Conservation (phyloP, 2,888 invertebrate genomes). For the Blomia tropicalis region DNA sequence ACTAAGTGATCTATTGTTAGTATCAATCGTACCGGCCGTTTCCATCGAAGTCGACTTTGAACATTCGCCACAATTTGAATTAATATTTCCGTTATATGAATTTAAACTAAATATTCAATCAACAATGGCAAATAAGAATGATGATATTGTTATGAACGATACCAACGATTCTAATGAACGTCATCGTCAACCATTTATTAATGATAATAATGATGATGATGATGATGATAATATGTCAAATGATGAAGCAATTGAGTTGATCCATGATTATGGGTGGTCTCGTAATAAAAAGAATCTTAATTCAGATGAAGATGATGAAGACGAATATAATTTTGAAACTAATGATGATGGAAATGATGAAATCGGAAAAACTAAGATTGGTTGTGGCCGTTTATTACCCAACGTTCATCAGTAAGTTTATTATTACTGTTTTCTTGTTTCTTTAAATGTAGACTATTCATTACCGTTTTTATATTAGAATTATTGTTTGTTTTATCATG, state of each 20-base stretch:
- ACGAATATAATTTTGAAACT: not conserved
- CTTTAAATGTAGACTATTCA: no score
- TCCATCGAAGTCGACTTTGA: constrained; percentile 26
- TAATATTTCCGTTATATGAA: constrained; percentile 11
- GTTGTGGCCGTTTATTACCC: not conserved
- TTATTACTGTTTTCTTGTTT: no score
- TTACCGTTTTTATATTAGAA: no score
- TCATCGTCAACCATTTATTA: not conserved
- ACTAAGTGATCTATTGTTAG: constrained; percentile 21
- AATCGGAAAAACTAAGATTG: not conserved
- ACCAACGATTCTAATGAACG: not conserved
- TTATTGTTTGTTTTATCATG: no score
- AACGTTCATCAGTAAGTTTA: not conserved
- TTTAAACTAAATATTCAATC: not conserved
- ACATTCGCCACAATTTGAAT: constrained; percentile 22
- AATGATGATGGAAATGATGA: no score
- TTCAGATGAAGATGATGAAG: not conserved
- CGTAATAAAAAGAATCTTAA: not conserved
- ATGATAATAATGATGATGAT: not conserved
- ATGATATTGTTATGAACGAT: not conserved
- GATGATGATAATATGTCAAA: not conserved
- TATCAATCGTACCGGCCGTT: constrained; percentile 25
- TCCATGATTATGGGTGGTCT: not conserved
- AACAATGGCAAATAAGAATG: not conserved
- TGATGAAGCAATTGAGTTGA: not conserved